A percentile compares a stretch with the other conserved stretches of the same genome.
These are phyloP conservation scores for Sesia bembeciformis DNA, from an alignment of 2,888 invertebrate genomes.

Conservation along the genomic window DNA sequence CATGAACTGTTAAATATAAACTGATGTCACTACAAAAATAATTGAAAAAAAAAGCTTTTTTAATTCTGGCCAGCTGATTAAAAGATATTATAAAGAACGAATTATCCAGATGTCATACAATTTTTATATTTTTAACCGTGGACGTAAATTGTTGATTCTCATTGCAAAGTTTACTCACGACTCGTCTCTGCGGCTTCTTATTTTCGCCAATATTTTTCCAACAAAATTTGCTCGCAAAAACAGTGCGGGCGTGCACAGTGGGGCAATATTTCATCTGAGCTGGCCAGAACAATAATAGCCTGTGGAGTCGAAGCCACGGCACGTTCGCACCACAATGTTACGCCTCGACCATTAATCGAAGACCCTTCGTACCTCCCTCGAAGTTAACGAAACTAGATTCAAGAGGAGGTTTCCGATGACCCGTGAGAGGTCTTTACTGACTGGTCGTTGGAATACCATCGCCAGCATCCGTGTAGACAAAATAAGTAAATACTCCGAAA, in stretches of 20 bases:
- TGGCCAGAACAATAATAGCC: slow-evolving; percentile 73
- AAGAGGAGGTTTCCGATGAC: background rate
- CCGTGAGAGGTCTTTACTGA: slow-evolving; percentile 21
- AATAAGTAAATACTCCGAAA: slow-evolving; percentile 71
- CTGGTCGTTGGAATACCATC: slow-evolving; percentile 50
- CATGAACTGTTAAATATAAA: no score
- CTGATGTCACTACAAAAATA: no score
- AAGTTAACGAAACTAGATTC: background rate
- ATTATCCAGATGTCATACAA: no score
- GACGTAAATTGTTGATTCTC: background rate
- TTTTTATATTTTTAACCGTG: no score
- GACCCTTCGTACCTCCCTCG: slow-evolving; percentile 30
- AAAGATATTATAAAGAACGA: no score
- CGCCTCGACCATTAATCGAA: slow-evolving; percentile 33
- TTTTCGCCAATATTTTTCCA: slow-evolving; percentile 62
- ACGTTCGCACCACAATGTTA: slow-evolving; percentile 71
- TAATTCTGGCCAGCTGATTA: no score
- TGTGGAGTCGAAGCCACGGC: slow-evolving; percentile 66
- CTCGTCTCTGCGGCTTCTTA: slow-evolving; percentile 49
- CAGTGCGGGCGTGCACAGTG: slow-evolving; percentile 64
- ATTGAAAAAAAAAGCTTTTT: no score
- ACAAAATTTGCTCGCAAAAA: slow-evolving; percentile 64
- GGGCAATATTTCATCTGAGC: slow-evolving; percentile 72
- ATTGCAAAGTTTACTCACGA: slow-evolving; percentile 42
- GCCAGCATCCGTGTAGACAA: slow-evolving; percentile 71